Evolutionary conservation across 2,888 invertebrate genomes (phyloP).

Genomic region (Timema podura): DNA sequence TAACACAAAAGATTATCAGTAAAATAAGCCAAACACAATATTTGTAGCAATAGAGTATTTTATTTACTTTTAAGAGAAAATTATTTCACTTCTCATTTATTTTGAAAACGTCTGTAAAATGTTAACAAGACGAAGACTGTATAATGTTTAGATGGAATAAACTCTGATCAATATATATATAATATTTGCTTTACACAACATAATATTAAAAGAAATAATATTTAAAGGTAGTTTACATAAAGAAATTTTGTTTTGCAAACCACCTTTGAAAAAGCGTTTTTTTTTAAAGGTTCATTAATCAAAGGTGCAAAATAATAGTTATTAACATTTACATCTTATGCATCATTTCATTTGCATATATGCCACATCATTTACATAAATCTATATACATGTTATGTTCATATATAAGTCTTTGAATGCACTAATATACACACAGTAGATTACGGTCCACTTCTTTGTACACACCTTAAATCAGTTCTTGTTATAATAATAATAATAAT

Average conservation of each 20-base stretch:
- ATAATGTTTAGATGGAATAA: slow-evolving; percentile 27
- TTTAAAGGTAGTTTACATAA: slow-evolving; percentile 21
- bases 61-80: slow-evolving; percentile 19
- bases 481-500: not conserved
- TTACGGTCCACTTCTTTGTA: not conserved
- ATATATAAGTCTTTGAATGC: slow-evolving; percentile 2
- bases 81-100: slow-evolving; percentile 26
- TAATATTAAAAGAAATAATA: slow-evolving; percentile 23
- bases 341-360: no score
- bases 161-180: slow-evolving; percentile 28
- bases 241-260: slow-evolving; percentile 2
- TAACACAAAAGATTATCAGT: no score
- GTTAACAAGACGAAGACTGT: slow-evolving; percentile 29
- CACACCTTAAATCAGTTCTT: slow-evolving; percentile 7
- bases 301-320: no score
- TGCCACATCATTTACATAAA: not conserved
- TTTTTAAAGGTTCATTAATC: no score
- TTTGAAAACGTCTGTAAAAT: slow-evolving; percentile 31
- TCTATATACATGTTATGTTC: slow-evolving; percentile 1
- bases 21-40: no score
- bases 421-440: no score
- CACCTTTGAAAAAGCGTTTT: no score
- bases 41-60: slow-evolving; percentile 13
- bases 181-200: slow-evolving; percentile 27
- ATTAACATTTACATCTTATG: slow-evolving; percentile 14